Evolutionary conservation across 2,797 vertebrate genomes (phyloP).

Genomic region (Crypturellus tataupa): DNA sequence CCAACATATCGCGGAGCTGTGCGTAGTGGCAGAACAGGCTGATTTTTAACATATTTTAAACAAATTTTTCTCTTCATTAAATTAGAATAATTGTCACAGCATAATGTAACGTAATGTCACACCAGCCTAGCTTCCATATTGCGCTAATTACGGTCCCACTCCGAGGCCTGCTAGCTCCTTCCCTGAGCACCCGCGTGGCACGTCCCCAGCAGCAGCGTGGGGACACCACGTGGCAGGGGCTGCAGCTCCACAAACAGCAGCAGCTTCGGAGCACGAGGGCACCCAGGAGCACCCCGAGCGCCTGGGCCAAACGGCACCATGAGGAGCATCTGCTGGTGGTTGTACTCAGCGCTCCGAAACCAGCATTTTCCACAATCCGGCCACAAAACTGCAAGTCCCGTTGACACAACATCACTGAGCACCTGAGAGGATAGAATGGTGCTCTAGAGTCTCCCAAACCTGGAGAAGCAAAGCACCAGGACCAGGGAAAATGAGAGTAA

Average conservation of each 20-base stretch:
- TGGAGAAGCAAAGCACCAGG: constrained; percentile 28
- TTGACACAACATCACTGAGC: neutral
- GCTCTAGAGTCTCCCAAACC: constrained; percentile 21
- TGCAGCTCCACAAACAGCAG: fast-evolving
- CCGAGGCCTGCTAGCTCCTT: neutral
- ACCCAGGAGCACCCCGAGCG: fast-evolving
- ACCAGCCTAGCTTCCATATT: neutral
- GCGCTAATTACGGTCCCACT: neutral
- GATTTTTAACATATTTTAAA: neutral
- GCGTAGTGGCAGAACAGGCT: constrained; percentile 10
- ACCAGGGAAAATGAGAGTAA: constrained; percentile 58
- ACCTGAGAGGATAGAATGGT: constrained; percentile 33
- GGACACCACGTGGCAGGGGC: too few relatives aligned
- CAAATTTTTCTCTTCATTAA: neutral
- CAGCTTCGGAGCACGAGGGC: neutral
- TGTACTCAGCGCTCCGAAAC: neutral
- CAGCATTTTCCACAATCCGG: constrained; percentile 22
- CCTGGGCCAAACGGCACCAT: fast-evolving
- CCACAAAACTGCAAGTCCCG: constrained; percentile 25
- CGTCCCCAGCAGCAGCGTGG: too few relatives aligned
- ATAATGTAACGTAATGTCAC: neutral
- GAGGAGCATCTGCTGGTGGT: neutral
- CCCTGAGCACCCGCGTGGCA: fast-evolving
- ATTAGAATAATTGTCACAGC: constrained; percentile 16
- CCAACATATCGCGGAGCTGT: neutral